Evolutionary conservation across 2,113 vertebrate species (phyloP), one percentile per base, ranked within the genome.

Genomic region (Pachyramphus minor): DNA sequence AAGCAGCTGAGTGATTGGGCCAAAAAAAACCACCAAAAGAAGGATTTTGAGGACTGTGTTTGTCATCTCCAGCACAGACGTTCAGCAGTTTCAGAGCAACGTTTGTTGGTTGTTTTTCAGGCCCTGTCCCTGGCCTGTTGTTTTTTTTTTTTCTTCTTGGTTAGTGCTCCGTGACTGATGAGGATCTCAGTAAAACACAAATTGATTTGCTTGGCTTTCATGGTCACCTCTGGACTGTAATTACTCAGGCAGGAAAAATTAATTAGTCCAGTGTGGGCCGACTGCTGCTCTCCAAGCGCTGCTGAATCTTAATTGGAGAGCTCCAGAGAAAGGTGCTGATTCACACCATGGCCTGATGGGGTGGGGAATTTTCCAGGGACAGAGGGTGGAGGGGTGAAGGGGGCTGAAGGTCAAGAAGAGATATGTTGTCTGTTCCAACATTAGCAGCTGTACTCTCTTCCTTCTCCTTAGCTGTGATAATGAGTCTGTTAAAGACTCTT

Each of bases 191-290:
- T 96, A 96, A 92, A 97, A 96, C 96, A 97, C 84, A 95, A 95
- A 96, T 96, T 95, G 95, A 97, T 97, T 97, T 95, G 91, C 94
- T 96, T 93, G 91, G 89, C 91, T 96, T 94, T 94, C 96, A 94
- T 95, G 95, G 92, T 96, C 95, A 96, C 96, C 96, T 97, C 95
- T 97, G 96, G 91, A 96, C 96, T 96, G 93, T 96, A 97, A 97
- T 97, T 97, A 96, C 93, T 96, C 91, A 96, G 96, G 95, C 96
- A 96, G 93, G 87, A 91, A 94, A 96, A 97, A 96, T 96, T 97
- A 97, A 97, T 97, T 97, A 97, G 94, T 93, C 87, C 89, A 89
- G 81, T 91, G 92, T 83, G 91, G 92, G 92, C 87, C 7, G 53
- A 92, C 77, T 91, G 92, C 92, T 95, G 77, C 74, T 96, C 58